Conservation (phyloP, 2,113 vertebrate species). For the Azemiops feae region DNA sequence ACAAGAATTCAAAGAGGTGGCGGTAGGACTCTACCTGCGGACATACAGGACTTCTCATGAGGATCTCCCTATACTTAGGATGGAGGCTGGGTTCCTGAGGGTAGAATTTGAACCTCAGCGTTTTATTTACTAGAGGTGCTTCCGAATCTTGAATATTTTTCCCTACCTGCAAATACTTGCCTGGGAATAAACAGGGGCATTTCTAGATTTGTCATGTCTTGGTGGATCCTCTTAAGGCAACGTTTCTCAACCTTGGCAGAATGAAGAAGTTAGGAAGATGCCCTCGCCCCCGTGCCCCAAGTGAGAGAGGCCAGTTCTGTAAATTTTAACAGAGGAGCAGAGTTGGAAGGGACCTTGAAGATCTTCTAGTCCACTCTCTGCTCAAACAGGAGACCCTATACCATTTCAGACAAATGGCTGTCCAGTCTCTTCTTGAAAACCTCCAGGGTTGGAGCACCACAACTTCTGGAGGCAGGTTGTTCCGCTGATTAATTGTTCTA, state of each 20-base stretch:
- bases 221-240: neutral
- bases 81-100: neutral
- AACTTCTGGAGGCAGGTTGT: no score
- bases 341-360: no score
- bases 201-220: neutral
- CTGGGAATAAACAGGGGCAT: accelerated
- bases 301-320: neutral
- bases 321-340: no score
- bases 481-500: no score
- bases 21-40: neutral
- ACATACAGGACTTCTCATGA: neutral
- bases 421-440: no score
- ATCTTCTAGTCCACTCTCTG: no score
- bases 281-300: neutral
- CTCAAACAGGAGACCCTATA: no score
- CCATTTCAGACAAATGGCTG: no score
- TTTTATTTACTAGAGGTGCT: neutral
- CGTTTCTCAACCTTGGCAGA: neutral
- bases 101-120: neutral
- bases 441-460: no score
- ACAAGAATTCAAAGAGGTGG: neutral
- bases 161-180: accelerated
- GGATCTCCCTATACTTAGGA: neutral
- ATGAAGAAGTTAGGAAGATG: neutral
- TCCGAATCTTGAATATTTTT: neutral